phyloP scores from a whole-genome alignment of 2,888 invertebrate genomes.

The Eugnorisma glareosa region DNA sequence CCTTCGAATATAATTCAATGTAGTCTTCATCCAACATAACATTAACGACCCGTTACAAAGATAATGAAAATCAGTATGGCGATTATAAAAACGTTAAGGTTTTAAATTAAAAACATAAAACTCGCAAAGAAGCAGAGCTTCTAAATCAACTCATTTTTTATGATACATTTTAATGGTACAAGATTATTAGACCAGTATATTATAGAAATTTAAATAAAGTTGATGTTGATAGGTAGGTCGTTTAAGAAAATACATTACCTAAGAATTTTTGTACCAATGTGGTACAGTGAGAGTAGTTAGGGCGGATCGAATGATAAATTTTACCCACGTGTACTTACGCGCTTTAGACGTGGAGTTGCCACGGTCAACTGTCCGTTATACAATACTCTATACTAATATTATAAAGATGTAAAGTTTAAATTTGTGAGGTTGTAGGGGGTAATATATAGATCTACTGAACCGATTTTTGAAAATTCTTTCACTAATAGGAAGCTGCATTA shows the following conservation, averaged over 20 bases:
- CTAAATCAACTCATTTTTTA: constrained; percentile 42
- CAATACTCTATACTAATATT: too few relatives aligned
- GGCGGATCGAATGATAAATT: too few relatives aligned
- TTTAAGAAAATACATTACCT: not conserved
- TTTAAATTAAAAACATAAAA: constrained; percentile 58
- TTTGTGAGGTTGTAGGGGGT: too few relatives aligned
- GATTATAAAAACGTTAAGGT: constrained; percentile 46
- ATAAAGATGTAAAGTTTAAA: too few relatives aligned
- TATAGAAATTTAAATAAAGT: constrained; percentile 18
- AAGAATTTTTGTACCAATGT: not conserved
- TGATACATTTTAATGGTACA: constrained; percentile 34
- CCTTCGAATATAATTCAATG: not conserved
- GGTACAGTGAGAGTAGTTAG: not conserved
- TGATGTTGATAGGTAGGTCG: not conserved
- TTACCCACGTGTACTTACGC: too few relatives aligned
- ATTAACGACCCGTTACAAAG: constrained; percentile 21
- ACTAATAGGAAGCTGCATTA: too few relatives aligned
- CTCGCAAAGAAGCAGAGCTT: constrained; percentile 13
- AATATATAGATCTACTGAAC: too few relatives aligned
- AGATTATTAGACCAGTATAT: constrained; percentile 25
- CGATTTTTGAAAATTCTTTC: too few relatives aligned
- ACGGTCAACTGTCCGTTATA: too few relatives aligned
- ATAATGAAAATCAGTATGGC: constrained; percentile 40
- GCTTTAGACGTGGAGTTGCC: too few relatives aligned
- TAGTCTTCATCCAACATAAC: not conserved